Evolutionary conservation across 2,113 vertebrate genomes (phyloP), one percentile per base, ranked within the genome.

Genomic region (Sphyrna mokarran): DNA sequence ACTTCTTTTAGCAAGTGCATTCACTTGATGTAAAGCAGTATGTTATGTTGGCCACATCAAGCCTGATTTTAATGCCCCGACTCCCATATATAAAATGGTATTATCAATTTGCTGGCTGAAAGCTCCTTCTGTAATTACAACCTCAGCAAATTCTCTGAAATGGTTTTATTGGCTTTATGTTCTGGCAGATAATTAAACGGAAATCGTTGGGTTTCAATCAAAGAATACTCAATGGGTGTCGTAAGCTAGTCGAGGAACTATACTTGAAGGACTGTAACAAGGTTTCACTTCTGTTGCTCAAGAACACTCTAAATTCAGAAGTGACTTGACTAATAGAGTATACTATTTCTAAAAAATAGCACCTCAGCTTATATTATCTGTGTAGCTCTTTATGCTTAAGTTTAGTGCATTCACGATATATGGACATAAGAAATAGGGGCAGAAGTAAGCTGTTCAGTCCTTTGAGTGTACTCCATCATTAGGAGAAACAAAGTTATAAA

Each of bases 111-210:
- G 69, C 43, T 95, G 94, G 43, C 69, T 95, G 68, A 29, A 95
- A 72, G 94, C 66, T 95, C 10, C 40, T 40, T 95, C 94, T 95
- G 43, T 95, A 95, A 95, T 76, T 95, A 95, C 68, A 72, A 72
- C 23, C 68, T 95, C 94, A 95, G 94, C 94, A 95, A 95, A 72
- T 72, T 72, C 68, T 72, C 69, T 95, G 43, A 93, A 93, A 58
- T 93, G 68, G 68, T 95, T 95, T 95, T 37, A 48, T 72, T 76
- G 68, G 68, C 69, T 95, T 95, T 95, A 70, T 95, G 94, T 95
- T 76, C 94, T 43, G 6, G 69, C 93, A 33, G 94, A 69, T 72
- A 95, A 95, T 95, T 95, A 95, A 95, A 95, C 48, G 66, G 22
- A 95, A 76, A 70, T 95, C 94, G 14, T 93, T 93, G 94, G 54